Evolutionary conservation across 2,888 invertebrate species (phyloP), one percentile per base, ranked within the genome.

Genomic region (Pristionchus exspectatus): DNA sequence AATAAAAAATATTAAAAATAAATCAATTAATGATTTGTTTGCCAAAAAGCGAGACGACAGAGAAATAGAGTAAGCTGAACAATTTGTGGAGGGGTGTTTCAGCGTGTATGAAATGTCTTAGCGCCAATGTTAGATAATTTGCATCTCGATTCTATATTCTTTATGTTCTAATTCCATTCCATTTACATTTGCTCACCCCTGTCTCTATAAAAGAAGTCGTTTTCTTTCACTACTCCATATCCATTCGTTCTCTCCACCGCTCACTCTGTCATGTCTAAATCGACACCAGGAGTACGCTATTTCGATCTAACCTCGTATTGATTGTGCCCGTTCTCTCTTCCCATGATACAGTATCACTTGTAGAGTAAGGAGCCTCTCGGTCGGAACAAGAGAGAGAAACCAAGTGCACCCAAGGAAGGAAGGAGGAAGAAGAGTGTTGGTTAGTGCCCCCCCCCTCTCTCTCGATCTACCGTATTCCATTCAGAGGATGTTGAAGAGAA

Each of bases 401-500:
- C 44, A 27, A 81, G 81, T 54, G 81, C 50, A 12, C 50, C 81
- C 50, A 85, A 85, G 50, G 59, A 85, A 3, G 59, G 30, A 5
- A 59, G 24, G 27, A 85, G 27, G 59, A 85, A 50, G 84, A 85
- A 56, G 59, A 85, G 84, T 59, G 59, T 85, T 1, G 84, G 84
- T 85, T 33, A 85, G 56, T 21, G 30, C 12, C 44, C 16, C 18
- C 24, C 24, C 30, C 54, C 18, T 14, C 50, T 12, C 50, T n/a
- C 38, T 54, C n/a, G n/a, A 50, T 27, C 16, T 54, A 83, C 83
- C 56, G 50, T 83, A 27, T 18, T 54, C 56, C 27, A 16, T 54
- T n/a, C 54, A 56, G 54, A 44, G 30, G 85, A 86, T 33, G 38
- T 24, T 7, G 83, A 54, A 9, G 54, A 83, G 9, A 83, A 27